Conservation (phyloP, 2,888 invertebrate genomes). For the Galeopsomyia nigrocyanea region DNA sequence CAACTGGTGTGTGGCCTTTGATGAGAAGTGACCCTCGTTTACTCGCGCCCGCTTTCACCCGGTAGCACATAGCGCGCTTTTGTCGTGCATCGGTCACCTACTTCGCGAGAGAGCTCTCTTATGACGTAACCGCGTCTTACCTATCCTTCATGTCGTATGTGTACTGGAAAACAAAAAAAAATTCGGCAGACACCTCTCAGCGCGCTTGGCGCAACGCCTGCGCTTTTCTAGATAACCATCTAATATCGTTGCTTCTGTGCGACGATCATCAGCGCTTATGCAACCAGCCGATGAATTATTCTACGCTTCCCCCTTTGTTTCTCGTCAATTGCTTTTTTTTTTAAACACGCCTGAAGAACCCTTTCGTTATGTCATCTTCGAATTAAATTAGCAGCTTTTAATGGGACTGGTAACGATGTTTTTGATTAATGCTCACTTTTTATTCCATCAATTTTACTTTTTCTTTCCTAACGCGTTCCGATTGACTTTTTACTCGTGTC, state of each 20-base stretch:
- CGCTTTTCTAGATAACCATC: constrained; percentile 4
- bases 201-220: constrained; percentile 1
- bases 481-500: too few species aligned
- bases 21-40: constrained; percentile 55
- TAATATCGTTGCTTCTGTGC: constrained; percentile 5
- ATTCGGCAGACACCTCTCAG: too few species aligned
- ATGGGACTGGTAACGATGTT: too few species aligned
- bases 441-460: background rate
- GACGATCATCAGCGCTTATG: constrained; percentile 7
- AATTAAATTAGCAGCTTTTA: too few species aligned
- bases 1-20: constrained; percentile 37
- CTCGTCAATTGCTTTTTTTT: background rate
- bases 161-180: too few species aligned
- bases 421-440: background rate
- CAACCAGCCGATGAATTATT: constrained; percentile 6
- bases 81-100: constrained; percentile 55
- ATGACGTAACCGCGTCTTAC: too few species aligned
- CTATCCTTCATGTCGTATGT: too few species aligned
- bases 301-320: background rate
- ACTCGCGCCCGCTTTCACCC: constrained; percentile 55
- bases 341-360: background rate
- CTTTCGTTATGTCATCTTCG: constrained; percentile 5
- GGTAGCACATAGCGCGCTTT: constrained; percentile 51
- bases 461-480: too few species aligned
- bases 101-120: constrained; percentile 44